A percentile compares a stretch with the other conserved stretches of the same genome.
phyloP scores from a whole-genome alignment of 2,113 vertebrate species.

The Acrocephalus kingi region DNA sequence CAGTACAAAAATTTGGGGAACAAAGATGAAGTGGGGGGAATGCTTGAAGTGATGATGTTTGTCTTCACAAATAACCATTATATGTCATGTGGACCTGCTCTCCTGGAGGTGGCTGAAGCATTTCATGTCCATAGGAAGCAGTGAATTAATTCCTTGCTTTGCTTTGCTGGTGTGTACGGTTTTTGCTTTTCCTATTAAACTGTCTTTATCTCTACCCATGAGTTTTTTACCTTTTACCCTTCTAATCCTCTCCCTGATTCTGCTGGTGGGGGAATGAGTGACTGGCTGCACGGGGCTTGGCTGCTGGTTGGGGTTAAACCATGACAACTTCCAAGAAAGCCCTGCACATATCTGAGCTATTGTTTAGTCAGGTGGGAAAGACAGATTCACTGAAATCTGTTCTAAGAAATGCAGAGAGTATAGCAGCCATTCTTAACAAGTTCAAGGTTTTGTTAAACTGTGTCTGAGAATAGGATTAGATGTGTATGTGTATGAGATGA shows the following conservation, averaged over 20 bases:
- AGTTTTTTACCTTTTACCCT: background rate
- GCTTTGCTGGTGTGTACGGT: background rate
- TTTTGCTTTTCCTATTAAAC: background rate
- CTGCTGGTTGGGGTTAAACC: background rate
- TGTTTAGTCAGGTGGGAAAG: background rate
- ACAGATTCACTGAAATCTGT: background rate
- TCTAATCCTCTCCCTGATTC: background rate
- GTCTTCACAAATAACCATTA: no score
- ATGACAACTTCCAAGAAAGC: background rate
- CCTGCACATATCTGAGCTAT: background rate
- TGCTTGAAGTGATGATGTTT: fast-evolving
- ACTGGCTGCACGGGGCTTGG: fast-evolving
- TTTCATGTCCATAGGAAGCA: background rate
- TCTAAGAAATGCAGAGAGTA: background rate
- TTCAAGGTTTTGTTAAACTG: background rate
- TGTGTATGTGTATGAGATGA: no score
- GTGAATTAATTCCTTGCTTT: background rate
- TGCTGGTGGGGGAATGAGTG: background rate
- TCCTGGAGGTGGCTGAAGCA: background rate
- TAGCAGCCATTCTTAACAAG: background rate
- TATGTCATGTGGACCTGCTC: fast-evolving
- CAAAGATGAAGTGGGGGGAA: background rate
- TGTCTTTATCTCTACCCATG: background rate
- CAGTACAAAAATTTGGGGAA: background rate
- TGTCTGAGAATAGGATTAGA: background rate